A percentile compares a stretch with the other conserved stretches of the same genome.
Evolutionary conservation across 2,113 vertebrate genomes (phyloP).

Genomic region (Columba janthina): DNA sequence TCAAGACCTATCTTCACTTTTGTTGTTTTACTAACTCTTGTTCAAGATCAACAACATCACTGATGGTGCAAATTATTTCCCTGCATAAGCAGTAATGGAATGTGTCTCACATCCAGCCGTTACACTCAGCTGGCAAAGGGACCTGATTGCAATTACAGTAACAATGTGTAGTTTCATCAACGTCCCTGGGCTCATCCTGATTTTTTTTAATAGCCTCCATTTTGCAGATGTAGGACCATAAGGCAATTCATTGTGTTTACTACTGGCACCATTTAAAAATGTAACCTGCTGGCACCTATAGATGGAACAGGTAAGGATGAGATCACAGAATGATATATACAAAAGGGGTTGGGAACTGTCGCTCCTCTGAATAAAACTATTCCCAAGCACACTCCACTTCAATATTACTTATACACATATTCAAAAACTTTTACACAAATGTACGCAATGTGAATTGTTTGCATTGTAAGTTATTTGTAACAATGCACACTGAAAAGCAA

Average conservation of each 20-base stretch:
- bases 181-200: neutral
- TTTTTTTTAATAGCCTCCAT: neutral
- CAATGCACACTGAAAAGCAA: neutral
- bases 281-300: neutral
- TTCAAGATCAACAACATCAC: slow-evolving; percentile 7
- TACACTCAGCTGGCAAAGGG: neutral
- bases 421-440: neutral
- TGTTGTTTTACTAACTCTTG: slow-evolving; percentile 12
- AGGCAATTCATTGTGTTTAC: neutral
- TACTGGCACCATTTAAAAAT: neutral
- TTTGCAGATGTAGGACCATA: neutral
- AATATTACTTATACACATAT: rapidly evolving
- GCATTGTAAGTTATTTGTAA: neutral
- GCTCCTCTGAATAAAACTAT: neutral
- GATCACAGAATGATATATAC: neutral
- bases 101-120: neutral
- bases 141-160: neutral
- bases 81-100: neutral
- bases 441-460: neutral
- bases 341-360: neutral
- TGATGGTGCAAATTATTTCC: slow-evolving; percentile 31
- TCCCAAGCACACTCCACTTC: neutral
- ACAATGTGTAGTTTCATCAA: neutral
- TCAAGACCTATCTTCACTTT: slow-evolving; percentile 27
- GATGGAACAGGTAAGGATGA: neutral